These are phyloP conservation scores for Brachyptera risi DNA, from an alignment of 2,888 invertebrate species.

Conservation along the genomic window DNA sequence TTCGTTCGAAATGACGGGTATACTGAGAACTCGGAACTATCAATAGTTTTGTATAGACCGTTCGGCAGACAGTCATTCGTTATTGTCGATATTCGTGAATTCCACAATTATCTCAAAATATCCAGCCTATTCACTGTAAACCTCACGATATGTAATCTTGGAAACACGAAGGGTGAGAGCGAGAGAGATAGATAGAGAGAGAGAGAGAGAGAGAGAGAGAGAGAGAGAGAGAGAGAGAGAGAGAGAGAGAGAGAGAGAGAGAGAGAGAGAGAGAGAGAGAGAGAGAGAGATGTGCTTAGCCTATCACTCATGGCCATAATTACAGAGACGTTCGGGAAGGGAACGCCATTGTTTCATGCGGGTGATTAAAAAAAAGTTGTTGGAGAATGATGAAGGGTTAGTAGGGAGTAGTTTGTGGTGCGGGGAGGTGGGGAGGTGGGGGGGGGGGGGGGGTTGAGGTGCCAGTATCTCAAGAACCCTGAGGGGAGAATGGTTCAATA, in stretches of 20 bases:
- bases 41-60: no score
- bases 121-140: no score
- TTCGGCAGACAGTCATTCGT: no score
- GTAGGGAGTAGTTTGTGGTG: conserved; percentile 35
- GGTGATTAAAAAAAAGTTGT: conserved; percentile 42
- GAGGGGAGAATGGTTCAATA: conserved; percentile 8
- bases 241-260: no score
- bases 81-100: no score
- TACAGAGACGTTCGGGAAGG: conserved; percentile 37
- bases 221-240: no score
- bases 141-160: not conserved
- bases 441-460: conserved; percentile 36
- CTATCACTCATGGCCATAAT: conserved; percentile 37
- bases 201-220: not conserved
- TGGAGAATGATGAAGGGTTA: conserved; percentile 34
- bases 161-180: not conserved
- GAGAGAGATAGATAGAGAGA: not conserved
- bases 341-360: conserved; percentile 39
- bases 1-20: no score
- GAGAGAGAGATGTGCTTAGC: conserved; percentile 16
- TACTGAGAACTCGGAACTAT: no score
- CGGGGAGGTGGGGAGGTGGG: conserved; percentile 30
- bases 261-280: conserved; percentile 8
- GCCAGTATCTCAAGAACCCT: not conserved
- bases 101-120: no score